Percentiles rank a stretch among this genome's conserved stretches.
Conservation (phyloP, 2,888 invertebrate genomes). For the Oegoconia quadripuncta region DNA sequence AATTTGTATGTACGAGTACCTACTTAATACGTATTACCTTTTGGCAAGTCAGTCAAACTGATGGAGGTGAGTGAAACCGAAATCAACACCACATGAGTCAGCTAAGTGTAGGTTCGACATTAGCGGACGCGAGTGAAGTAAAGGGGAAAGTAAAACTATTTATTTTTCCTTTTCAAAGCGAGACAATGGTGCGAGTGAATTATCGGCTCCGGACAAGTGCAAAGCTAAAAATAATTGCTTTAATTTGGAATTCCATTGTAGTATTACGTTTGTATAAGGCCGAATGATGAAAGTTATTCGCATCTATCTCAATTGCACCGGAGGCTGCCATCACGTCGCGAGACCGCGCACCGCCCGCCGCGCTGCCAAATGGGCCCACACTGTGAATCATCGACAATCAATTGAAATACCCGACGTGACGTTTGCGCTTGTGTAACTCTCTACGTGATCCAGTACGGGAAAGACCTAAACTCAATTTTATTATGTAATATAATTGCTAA, state of each 20-base stretch:
- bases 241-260: conserved; percentile 45
- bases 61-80: conserved; percentile 68
- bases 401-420: conserved; percentile 62
- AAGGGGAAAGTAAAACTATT: conserved; percentile 75
- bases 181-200: conserved; percentile 48
- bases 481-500: conserved; percentile 72
- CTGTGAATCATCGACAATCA: conserved; percentile 54
- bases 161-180: conserved; percentile 64
- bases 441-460: conserved; percentile 69
- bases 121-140: conserved; percentile 65
- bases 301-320: conserved; percentile 51
- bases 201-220: conserved; percentile 29
- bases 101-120: conserved; percentile 62
- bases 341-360: conserved; percentile 17
- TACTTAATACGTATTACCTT: conserved; percentile 21
- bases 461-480: conserved; percentile 45
- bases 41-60: conserved; percentile 50
- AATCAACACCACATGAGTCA: conserved; percentile 69
- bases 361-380: conserved; percentile 30
- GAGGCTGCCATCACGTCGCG: conserved; percentile 41
- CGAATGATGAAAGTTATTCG: conserved; percentile 61
- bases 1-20: conserved; percentile 8
- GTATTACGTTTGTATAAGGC: conserved; percentile 47
- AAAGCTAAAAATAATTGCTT: conserved; percentile 41
- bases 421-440: conserved; percentile 64